Evolutionary conservation across 2,888 invertebrate species (phyloP), one percentile per base, ranked within the genome.

Genomic region (Abrostola tripartita): DNA sequence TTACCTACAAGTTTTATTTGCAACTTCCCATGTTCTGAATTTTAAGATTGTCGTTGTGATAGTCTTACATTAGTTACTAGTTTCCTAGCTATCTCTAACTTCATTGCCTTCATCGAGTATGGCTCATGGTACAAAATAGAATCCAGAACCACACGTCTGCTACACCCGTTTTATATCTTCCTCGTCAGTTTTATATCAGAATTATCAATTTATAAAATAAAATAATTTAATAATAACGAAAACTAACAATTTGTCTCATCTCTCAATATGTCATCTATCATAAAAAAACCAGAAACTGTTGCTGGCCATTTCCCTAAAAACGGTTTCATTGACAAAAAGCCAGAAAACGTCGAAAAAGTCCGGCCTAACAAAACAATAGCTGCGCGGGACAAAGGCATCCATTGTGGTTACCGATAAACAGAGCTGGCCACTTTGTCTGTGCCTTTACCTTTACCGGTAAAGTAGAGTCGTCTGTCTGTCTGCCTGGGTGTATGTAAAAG

Each of bases 331-430:
- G 61, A 73, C 52, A 67, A 62, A 44, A 71, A 61, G 44, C 52
- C 61, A 65, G 49, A 75, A 74, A 59, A 52, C 52, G 36, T 58
- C 37, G 42, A 78, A 78, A 78, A 80, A 66, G 65, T 71, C 62
- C 51, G 70, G 57, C 62, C 57, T 49, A 6, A 41, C 42, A 50
- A 69, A 75, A 80, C 81, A 78, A 80, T 80, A 68, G 81, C 64
- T 65, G 50, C n/a, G 47, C 35, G 56, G 66, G 58, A 78, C 78
- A 78, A 79, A 61, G 61, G 52, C 12, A 44, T 36, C 40, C 38
- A 78, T 78, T 78, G 80, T 78, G 65, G 67, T 54, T 47, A 8
- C 36, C 44, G n/a, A 40, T 51, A 6, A n/a, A 35, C 68, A 56
- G 50, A 47, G 65, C 60, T 47, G 65, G 50, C 52, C 65, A 74